These are phyloP conservation scores for Perognathus longimembris DNA, from an alignment of 2,113 vertebrate species.

Conservation along the genomic window DNA sequence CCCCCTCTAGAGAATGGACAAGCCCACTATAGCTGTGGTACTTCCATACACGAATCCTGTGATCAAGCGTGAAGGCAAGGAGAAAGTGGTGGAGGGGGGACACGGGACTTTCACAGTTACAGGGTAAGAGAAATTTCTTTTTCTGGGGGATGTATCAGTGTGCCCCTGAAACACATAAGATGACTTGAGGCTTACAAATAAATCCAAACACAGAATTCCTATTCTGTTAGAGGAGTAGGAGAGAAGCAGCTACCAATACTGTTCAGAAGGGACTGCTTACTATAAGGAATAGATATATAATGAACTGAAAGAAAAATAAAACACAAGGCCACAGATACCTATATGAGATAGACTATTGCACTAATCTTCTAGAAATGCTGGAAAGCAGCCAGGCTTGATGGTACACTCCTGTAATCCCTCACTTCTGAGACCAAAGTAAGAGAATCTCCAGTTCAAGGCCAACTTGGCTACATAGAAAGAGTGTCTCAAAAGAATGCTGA, in stretches of 20 bases:
- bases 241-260: background rate
- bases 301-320: background rate
- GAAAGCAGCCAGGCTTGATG: no score
- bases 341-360: background rate
- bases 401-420: no score
- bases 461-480: no score
- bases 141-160: background rate
- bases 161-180: background rate
- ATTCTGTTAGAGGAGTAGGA: background rate
- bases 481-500: background rate
- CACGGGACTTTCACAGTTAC: background rate
- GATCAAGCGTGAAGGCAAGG: rapidly evolving
- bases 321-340: background rate
- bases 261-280: background rate
- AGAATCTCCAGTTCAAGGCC: no score
- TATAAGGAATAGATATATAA: background rate
- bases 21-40: background rate
- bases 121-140: background rate
- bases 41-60: background rate
- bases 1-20: no score
- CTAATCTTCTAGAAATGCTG: background rate
- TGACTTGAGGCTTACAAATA: background rate
- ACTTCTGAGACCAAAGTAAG: no score
- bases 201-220: background rate
- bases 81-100: background rate